phyloP scores from a whole-genome alignment of 2,888 invertebrate genomes.

The Platycheirus rosarum region DNA sequence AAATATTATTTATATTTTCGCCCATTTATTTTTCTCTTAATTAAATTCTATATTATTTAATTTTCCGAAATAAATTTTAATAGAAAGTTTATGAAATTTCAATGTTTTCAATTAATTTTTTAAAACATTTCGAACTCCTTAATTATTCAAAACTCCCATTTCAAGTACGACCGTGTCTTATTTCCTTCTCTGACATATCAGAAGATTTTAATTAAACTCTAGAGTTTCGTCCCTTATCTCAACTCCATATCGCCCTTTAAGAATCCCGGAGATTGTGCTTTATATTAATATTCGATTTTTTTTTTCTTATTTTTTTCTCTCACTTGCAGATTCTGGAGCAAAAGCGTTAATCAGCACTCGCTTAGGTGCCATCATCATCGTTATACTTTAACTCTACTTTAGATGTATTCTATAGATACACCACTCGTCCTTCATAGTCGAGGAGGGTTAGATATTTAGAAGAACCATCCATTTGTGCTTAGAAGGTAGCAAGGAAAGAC shows the following conservation, averaged over 20 bases:
- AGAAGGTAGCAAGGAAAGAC: slow-evolving; percentile 27
- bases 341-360: slow-evolving; percentile 64
- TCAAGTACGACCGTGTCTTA: too few species aligned
- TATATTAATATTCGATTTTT: slow-evolving; percentile 40
- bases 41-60: too few species aligned
- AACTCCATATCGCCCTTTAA: slow-evolving; percentile 2
- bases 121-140: too few species aligned
- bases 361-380: slow-evolving; percentile 46
- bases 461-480: slow-evolving; percentile 17
- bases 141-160: too few species aligned
- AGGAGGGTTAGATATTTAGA: slow-evolving; percentile 23
- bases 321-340: slow-evolving; percentile 59
- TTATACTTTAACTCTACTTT: slow-evolving; percentile 25
- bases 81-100: too few species aligned
- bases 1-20: too few species aligned
- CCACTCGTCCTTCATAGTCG: not conserved
- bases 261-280: slow-evolving; percentile 42
- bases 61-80: too few species aligned
- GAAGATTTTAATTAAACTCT: slow-evolving; percentile 50
- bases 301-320: slow-evolving; percentile 13
- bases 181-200: not conserved
- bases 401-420: slow-evolving; percentile 14
- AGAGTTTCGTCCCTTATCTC: slow-evolving; percentile 5
- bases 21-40: too few species aligned
- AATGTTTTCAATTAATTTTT: too few species aligned